Base-by-base conservation (phyloP, 2,888 invertebrate species). In the Strigamia transsilvanica region DNA sequence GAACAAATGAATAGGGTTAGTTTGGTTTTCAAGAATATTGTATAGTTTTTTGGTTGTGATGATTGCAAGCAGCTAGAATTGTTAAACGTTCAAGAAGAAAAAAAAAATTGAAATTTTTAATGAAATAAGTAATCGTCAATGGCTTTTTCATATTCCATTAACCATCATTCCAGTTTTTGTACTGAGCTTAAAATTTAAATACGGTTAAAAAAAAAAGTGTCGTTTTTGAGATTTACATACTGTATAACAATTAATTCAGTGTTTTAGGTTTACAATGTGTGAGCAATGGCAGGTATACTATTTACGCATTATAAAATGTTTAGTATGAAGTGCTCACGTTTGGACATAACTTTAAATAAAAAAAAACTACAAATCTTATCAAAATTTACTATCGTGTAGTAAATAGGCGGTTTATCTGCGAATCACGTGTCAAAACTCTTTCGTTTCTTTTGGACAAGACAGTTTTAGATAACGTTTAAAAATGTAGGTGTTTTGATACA, bases 1-100 rank as follows among this genome's bases (percentile, higher is more conserved):
- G 80, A 79, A 79, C 42, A 51, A 42, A 66, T 66, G 21, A 66
- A 66, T 66, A 23, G 21, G 21, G 23, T 66, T 66, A 66, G 21
- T 66, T 66, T 23, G 23, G 61, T 23, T 23, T 66, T 66, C n/a
- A 66, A 66, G 23, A n/a, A 41, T 27, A 41, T 27, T 80, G 80
- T 80, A 80, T 46, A 51, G 51, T 38, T 34, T 80, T 38, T 46
- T 41, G 42, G 46, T 80, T 80, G 80, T 80, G 80, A 46, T n/a
- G 46, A 27, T 23, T 38, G 18, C 51, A 42, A 46, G 23, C 80
- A 41, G 80, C 32, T 42, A 46, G 46, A 79, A 79, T 23, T 51
- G 6, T 80, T 34, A 46, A n/a, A 80, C 27, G 15, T 12, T 12
- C 13, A 66, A n/a, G 13, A n/a, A 21, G n/a, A n/a, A 5, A 21